Evolutionary conservation across 2,888 invertebrate species (phyloP).

Genomic region (Periphyllus acericola): DNA sequence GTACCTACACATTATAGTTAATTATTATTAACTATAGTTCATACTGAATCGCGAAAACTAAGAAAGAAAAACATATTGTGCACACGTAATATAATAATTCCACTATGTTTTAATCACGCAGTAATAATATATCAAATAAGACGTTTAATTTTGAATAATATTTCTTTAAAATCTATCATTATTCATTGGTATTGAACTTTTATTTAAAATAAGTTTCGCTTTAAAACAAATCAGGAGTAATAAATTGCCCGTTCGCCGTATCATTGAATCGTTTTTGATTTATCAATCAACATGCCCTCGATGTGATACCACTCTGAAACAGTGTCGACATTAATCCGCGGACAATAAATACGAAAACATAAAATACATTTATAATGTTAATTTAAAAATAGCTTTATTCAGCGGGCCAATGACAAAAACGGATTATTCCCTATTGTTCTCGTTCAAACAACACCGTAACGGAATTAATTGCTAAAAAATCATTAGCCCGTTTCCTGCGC

Average conservation of each 20-base stretch:
- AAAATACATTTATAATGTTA: neutral
- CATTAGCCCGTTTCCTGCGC: neutral
- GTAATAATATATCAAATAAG: neutral
- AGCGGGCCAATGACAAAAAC: constrained; percentile 6
- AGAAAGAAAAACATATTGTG: no score
- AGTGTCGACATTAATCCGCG: neutral
- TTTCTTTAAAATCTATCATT: neutral
- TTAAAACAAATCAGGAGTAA: neutral
- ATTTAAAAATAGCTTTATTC: neutral
- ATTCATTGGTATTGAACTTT: neutral
- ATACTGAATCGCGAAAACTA: no score
- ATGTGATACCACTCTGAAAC: neutral
- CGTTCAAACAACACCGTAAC: neutral
- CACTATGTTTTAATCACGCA: neutral
- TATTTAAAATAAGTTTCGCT: neutral
- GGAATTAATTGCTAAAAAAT: neutral
- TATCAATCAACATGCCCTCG: neutral
- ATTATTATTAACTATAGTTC: no score
- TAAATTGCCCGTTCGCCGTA: neutral
- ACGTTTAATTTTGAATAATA: neutral
- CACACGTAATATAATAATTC: no score
- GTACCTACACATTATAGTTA: no score
- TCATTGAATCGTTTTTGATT: neutral
- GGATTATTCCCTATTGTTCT: neutral
- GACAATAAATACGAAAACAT: neutral